Evolutionary conservation across 2,888 invertebrate species (phyloP).

Genomic region (Hirtodrosophila histrioides): DNA sequence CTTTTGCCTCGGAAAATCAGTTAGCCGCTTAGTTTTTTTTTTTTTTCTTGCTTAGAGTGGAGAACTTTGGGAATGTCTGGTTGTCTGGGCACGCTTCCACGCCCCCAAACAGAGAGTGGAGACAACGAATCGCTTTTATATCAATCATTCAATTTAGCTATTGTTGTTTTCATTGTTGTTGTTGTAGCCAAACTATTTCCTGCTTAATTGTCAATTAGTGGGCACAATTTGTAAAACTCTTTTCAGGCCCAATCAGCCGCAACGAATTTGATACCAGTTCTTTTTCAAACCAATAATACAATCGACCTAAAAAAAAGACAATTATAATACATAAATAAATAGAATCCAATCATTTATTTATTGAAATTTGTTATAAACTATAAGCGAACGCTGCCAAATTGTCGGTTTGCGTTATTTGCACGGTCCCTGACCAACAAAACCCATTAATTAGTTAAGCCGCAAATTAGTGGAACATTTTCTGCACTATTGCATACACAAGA

Average conservation of each 20-base stretch:
- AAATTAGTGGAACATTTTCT: constrained; percentile 71
- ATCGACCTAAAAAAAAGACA: not conserved
- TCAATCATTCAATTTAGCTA: constrained; percentile 70
- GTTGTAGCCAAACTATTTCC: constrained; percentile 67
- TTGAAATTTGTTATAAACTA: constrained; percentile 43
- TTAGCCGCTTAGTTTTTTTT: constrained; percentile 70
- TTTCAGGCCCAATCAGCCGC: constrained; percentile 58
- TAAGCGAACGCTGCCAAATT: constrained; percentile 26
- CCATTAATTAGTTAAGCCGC: constrained; percentile 75
- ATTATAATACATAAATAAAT: constrained; percentile 31
- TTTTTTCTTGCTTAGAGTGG: constrained; percentile 2
- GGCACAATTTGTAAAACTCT: constrained; percentile 62
- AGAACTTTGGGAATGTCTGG: constrained; percentile 34
- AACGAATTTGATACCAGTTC: constrained; percentile 43
- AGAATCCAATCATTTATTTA: constrained; percentile 67
- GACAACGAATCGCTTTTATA: constrained; percentile 63
- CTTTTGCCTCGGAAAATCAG: constrained; percentile 74
- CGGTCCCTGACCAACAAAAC: constrained; percentile 26
- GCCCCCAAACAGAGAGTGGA: not conserved
- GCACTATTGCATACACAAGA: constrained; percentile 31
- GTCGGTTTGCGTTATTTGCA: constrained; percentile 32
- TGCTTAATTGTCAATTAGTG: constrained; percentile 77
- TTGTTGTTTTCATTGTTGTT: constrained; percentile 29
- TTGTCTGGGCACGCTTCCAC: constrained; percentile 3
- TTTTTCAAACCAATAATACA: constrained; percentile 10